Percentiles rank a stretch among this genome's conserved stretches.
Conservation (phyloP, 2,113 vertebrate genomes). For the Porphyrio hochstetteri region DNA sequence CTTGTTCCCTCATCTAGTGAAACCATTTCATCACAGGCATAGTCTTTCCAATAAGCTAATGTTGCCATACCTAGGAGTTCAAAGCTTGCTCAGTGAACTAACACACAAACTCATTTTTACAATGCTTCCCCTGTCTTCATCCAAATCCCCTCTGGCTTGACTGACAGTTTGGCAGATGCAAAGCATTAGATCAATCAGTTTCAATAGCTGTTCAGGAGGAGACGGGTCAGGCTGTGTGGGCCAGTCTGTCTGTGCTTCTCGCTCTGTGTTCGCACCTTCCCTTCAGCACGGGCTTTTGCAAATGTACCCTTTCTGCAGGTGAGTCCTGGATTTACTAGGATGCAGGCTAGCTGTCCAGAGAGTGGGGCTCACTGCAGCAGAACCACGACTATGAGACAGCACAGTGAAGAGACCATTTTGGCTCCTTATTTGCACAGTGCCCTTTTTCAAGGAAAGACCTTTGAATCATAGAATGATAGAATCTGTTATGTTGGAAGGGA, state of each 20-base stretch:
- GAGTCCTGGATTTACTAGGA: background rate
- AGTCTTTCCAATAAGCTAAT: slow-evolving; percentile 48
- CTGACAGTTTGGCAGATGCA: slow-evolving; percentile 83
- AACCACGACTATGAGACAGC: background rate
- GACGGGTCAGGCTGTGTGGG: slow-evolving; percentile 60
- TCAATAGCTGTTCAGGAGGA: slow-evolving; percentile 67
- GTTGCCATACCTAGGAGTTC: slow-evolving; percentile 62
- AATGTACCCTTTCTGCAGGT: background rate
- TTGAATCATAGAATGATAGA: background rate
- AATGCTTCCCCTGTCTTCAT: slow-evolving; percentile 66
- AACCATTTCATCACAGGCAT: slow-evolving; percentile 23
- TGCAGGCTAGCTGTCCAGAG: background rate
- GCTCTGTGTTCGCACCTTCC: background rate
- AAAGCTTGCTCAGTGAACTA: slow-evolving; percentile 66
- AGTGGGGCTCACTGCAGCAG: background rate
- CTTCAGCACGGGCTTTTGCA: background rate
- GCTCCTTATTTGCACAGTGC: background rate
- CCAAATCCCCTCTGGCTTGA: slow-evolving; percentile 80
- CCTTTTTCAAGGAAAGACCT: background rate
- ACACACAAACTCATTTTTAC: slow-evolving; percentile 63
- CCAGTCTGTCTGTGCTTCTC: background rate
- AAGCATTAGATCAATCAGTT: slow-evolving; percentile 85
- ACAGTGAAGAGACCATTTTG: fast-evolving
- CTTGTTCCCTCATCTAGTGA: slow-evolving; percentile 1
- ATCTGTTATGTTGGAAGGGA: too few species aligned